Evolutionary conservation across 2,113 vertebrate species (phyloP).

Genomic region (Pterophyllum scalare): DNA sequence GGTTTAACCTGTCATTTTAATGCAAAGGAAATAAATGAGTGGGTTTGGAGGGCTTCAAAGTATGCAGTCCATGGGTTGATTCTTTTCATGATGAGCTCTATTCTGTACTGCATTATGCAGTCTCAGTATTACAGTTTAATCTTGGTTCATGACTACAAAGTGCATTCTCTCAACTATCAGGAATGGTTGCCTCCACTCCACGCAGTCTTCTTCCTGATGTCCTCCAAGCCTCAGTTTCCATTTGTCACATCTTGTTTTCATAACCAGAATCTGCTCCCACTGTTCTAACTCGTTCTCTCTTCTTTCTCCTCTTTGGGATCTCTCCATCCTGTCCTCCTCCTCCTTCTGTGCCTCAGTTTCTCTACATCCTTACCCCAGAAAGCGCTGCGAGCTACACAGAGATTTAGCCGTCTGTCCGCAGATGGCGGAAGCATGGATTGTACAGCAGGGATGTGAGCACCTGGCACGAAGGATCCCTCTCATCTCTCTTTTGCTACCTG

Average conservation of each 20-base stretch:
- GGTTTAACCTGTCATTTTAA: neutral
- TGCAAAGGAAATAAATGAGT: neutral
- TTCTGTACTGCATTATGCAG: neutral
- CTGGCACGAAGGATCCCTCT: constrained; percentile 31
- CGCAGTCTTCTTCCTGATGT: constrained; percentile 13
- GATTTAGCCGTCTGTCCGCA: constrained; percentile 3
- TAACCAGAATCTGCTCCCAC: constrained; percentile 22
- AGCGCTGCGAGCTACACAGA: constrained; percentile 6
- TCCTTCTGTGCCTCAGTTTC: neutral
- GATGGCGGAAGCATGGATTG: constrained; percentile 18
- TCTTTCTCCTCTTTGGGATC: neutral
- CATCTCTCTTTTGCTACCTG: constrained; percentile 35
- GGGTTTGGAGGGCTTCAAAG: neutral
- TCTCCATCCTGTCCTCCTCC: neutral
- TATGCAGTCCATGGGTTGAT: neutral
- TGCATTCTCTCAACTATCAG: neutral
- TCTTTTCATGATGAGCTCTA: neutral
- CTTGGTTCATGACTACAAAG: neutral
- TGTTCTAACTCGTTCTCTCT: neutral
- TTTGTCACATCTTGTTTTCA: constrained; percentile 36
- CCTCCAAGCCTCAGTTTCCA: constrained; percentile 27
- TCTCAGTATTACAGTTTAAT: constrained; percentile 31
- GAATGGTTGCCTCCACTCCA: neutral
- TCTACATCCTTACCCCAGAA: neutral
- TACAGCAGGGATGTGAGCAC: constrained; percentile 28